Evolutionary conservation across 2,888 invertebrate species (phyloP).

Genomic region (Campoplex nolae): DNA sequence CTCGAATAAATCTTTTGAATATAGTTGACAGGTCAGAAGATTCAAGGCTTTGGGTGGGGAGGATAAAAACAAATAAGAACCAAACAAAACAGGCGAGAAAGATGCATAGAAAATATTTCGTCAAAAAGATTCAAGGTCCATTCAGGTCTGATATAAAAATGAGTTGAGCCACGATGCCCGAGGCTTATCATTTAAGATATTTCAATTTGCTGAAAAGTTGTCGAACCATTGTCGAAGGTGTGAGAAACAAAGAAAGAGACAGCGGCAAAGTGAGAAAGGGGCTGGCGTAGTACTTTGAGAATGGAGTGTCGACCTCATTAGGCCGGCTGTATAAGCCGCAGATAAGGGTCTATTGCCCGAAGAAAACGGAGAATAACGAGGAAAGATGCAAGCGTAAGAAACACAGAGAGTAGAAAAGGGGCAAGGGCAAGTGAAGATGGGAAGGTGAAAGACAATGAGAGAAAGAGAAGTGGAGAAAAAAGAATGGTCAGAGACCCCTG

Average conservation of each 20-base stretch:
- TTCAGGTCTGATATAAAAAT: neutral
- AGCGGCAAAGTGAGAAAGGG: neutral
- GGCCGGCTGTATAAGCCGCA: slow-evolving; percentile 43
- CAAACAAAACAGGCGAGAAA: neutral
- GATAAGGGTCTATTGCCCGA: slow-evolving; percentile 71
- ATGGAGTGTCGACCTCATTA: slow-evolving; percentile 37
- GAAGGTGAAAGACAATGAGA: slow-evolving; percentile 1
- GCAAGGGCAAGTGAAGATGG: neutral
- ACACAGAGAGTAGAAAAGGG: neutral
- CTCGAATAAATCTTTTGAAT: neutral
- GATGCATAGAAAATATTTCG: neutral
- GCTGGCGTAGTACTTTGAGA: slow-evolving; percentile 6
- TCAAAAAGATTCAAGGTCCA: neutral
- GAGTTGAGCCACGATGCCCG: slow-evolving; percentile 12
- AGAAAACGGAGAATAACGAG: slow-evolving; percentile 52
- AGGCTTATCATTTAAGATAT: slow-evolving; percentile 74
- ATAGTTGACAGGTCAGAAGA: neutral
- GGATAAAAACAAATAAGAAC: neutral
- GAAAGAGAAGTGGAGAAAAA: slow-evolving; percentile 6
- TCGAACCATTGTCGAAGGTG: slow-evolving; percentile 52
- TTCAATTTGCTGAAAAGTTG: slow-evolving; percentile 75
- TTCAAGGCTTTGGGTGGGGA: neutral
- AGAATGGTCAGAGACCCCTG: slow-evolving; percentile 22
- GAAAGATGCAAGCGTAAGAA: slow-evolving; percentile 19
- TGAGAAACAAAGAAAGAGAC: neutral